Evolutionary conservation across 2,797 vertebrate species (phyloP), one percentile per base, ranked within the genome.

Genomic region (Falco concolor): DNA sequence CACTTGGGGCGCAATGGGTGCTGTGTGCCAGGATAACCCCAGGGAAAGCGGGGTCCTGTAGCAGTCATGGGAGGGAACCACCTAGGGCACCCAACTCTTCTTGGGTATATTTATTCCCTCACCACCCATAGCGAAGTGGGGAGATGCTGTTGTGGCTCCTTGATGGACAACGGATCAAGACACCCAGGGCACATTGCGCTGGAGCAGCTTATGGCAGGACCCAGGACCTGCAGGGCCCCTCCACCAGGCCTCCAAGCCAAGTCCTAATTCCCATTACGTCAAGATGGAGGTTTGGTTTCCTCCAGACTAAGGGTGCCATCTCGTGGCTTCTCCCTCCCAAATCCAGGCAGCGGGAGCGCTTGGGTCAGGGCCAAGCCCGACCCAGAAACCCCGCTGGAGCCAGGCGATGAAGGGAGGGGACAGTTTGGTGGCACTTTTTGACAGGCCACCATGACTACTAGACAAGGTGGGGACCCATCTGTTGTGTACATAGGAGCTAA

Each of bases 221-320:
- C 11, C 34, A 73, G 32, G 52, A 68, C 19, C 12, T 63, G 64
- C 36, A 68, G 53, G 9, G 76, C 36, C 18, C 6, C 12, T 70
- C 30, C 1, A 0, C 30, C 40, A 42, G 60, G 32, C 30, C 13
- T 85, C 36, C 36, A 53, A 60, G 27, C 23, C 36, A 13, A 13
- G 16, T 16, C 30, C 30, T 69, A 13, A 15, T 22, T 69, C 32
- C 56, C 21, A 45, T 34, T 20, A 10, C 3, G 10, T 47, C n/a
- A 20, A 32, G 42, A 25, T 42, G 61, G 74, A 95, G 47, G 36
- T 52, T 76, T 74, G 57, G 32, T 69, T 93, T 96, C 84, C 81
- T 90, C 50, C 54, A 86, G 91, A 32, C 89, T 54, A 57, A 89
- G 92, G 83, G 68, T 95, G 95, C 96, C 97, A 96, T 93, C 96